These are phyloP conservation scores for Callaeas wilsoni DNA, from an alignment of 2,113 vertebrate species.

Conservation along the genomic window DNA sequence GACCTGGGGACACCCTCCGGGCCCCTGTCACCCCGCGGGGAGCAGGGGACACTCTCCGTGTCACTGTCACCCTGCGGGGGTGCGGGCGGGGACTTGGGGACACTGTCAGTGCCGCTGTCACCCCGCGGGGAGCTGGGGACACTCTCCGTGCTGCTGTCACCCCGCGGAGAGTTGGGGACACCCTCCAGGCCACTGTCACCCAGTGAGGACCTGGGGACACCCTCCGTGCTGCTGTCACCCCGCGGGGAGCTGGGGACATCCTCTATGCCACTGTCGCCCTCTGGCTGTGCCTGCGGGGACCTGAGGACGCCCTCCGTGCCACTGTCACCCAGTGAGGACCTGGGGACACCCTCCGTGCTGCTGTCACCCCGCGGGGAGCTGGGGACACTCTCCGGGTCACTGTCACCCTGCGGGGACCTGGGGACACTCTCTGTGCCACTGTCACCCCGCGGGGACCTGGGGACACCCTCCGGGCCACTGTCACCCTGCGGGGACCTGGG, in stretches of 20 bases:
- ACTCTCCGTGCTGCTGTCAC: constrained; percentile 10
- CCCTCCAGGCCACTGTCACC: too few relatives aligned
- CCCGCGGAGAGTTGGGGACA: too few relatives aligned
- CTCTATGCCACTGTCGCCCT: too few relatives aligned
- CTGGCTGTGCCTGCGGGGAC: not conserved
- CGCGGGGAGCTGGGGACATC: too few relatives aligned
- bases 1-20: not conserved
- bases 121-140: too few relatives aligned
- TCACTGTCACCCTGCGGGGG: too few relatives aligned
- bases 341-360: too few relatives aligned
- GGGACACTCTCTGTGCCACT: too few relatives aligned
- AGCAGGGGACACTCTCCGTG: too few relatives aligned
- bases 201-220: not conserved
- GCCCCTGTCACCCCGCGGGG: constrained; percentile 38
- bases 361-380: not conserved
- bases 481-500: not conserved
- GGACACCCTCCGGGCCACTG: constrained; percentile 25
- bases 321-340: constrained; percentile 12
- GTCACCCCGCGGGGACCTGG: not conserved
- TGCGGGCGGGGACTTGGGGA: too few relatives aligned
- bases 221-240: constrained; percentile 54
- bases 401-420: constrained; percentile 9
- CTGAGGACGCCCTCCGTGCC: not conserved
- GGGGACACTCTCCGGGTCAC: not conserved
- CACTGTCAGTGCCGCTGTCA: too few relatives aligned